A percentile compares a stretch with the other conserved stretches of the same genome.
Conservation (phyloP, 2,888 invertebrate species). For the Eupithecia subfuscata region DNA sequence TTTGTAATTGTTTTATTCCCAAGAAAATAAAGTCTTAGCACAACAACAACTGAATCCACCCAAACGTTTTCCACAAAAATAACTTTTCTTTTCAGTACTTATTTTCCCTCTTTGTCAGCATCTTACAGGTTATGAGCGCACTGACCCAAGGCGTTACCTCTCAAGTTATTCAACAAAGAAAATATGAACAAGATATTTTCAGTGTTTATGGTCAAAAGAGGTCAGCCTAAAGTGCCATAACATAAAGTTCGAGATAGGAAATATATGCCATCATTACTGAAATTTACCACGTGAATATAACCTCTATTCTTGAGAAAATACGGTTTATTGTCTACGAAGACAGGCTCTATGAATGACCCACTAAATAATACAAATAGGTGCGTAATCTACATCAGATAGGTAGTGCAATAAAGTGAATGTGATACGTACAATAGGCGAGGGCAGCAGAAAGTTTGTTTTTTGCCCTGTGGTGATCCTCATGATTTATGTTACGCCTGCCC, state of each 20-base stretch:
- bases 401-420: constrained; percentile 66
- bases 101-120: constrained; percentile 24
- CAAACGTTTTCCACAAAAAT: not conserved
- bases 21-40: not conserved
- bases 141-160: constrained; percentile 32
- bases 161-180: constrained; percentile 36
- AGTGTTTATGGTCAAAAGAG: constrained; percentile 41
- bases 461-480: constrained; percentile 73
- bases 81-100: constrained; percentile 1
- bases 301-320: constrained; percentile 20
- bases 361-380: constrained; percentile 50
- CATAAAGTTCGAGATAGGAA: constrained; percentile 34
- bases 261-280: constrained; percentile 22
- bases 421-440: constrained; percentile 69
- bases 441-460: constrained; percentile 65
- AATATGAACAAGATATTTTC: constrained; percentile 38
- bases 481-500: constrained; percentile 79
- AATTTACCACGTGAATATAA: constrained; percentile 26
- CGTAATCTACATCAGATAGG: constrained; percentile 61
- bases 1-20: not conserved
- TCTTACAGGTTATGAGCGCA: constrained; percentile 21
- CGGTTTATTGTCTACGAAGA: constrained; percentile 22
- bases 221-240: constrained; percentile 38
- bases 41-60: not conserved
- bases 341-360: constrained; percentile 35